A percentile compares a stretch with the other conserved stretches of the same genome.
Evolutionary conservation across 2,888 invertebrate species (phyloP).

Genomic region (Abscondita cerata): DNA sequence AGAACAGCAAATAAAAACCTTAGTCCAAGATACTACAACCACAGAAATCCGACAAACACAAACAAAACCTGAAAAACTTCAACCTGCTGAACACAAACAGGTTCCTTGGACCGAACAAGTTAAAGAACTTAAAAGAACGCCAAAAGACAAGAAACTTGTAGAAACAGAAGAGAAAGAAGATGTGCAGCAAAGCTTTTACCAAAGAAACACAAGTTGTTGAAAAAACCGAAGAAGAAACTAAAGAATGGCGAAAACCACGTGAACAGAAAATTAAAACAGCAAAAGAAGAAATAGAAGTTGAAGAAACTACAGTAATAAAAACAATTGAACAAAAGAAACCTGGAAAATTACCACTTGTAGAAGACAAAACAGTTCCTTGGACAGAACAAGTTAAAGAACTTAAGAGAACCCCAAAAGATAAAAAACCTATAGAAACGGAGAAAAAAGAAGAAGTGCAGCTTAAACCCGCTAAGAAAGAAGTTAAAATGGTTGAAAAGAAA

Average conservation of each 20-base stretch:
- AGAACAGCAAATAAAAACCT: not conserved
- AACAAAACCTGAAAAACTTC: constrained; percentile 1
- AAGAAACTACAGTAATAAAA: not conserved
- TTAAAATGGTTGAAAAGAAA: constrained; percentile 34
- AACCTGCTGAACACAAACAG: constrained; percentile 26
- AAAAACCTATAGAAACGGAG: constrained; percentile 54
- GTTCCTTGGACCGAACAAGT: constrained; percentile 68
- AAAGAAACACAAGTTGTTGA: constrained; percentile 8
- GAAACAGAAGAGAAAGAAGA: constrained; percentile 49
- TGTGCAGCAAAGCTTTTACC: constrained; percentile 20
- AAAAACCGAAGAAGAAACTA: constrained; percentile 33
- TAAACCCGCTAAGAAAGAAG: constrained; percentile 53
- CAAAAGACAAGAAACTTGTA: constrained; percentile 52
- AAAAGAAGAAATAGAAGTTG: constrained; percentile 53
- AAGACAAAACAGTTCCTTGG: constrained; percentile 55
- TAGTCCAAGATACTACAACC: not conserved
- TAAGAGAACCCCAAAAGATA: constrained; percentile 56
- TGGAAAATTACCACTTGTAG: constrained; percentile 18
- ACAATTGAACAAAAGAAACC: constrained; percentile 19
- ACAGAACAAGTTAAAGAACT: constrained; percentile 67
- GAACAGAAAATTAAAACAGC: constrained; percentile 42
- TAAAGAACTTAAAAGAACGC: constrained; percentile 59
- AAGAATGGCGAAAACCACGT: constrained; percentile 34
- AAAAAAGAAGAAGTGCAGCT: constrained; percentile 59
- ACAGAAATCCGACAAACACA: not conserved